Evolutionary conservation across 2,888 invertebrate species (phyloP).

Genomic region (Clepsis dumicolana): DNA sequence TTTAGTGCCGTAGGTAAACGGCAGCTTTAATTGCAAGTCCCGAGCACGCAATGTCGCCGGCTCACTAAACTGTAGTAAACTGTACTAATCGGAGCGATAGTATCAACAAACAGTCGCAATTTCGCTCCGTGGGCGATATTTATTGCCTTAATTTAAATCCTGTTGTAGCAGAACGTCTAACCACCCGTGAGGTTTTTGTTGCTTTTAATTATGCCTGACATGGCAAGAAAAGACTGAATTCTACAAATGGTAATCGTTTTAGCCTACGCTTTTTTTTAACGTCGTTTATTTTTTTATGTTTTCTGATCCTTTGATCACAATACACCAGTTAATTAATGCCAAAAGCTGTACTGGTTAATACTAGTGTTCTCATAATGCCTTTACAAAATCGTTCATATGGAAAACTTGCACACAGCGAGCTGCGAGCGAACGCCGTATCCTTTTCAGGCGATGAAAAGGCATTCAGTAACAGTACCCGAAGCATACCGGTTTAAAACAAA

Average conservation of each 20-base stretch:
- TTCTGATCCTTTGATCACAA: neutral
- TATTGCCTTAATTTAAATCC: slow-evolving; percentile 70
- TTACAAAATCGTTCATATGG: neutral
- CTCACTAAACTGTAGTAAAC: slow-evolving; percentile 72
- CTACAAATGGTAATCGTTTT: slow-evolving; percentile 16
- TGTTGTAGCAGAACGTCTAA: slow-evolving; percentile 56
- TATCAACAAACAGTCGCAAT: slow-evolving; percentile 66
- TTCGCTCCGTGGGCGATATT: slow-evolving; percentile 70
- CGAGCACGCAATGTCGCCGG: slow-evolving; percentile 69
- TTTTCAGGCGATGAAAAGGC: slow-evolving; percentile 8
- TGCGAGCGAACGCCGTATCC: neutral
- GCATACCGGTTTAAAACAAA: slow-evolving; percentile 18
- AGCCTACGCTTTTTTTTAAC: slow-evolving; percentile 4
- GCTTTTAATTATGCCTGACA: slow-evolving; percentile 20
- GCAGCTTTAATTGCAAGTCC: slow-evolving; percentile 30
- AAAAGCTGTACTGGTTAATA: neutral
- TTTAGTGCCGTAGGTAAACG: slow-evolving; percentile 24
- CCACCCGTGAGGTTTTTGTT: slow-evolving; percentile 9
- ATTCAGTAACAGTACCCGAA: slow-evolving; percentile 1
- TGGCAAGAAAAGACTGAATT: slow-evolving; percentile 19
- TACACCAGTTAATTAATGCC: neutral
- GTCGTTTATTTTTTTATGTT: neutral
- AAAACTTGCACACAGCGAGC: neutral
- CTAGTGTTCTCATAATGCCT: neutral
- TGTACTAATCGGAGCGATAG: slow-evolving; percentile 70